Evolutionary conservation across 2,797 vertebrate genomes (phyloP).

Genomic region (Lateolabrax maculatus): DNA sequence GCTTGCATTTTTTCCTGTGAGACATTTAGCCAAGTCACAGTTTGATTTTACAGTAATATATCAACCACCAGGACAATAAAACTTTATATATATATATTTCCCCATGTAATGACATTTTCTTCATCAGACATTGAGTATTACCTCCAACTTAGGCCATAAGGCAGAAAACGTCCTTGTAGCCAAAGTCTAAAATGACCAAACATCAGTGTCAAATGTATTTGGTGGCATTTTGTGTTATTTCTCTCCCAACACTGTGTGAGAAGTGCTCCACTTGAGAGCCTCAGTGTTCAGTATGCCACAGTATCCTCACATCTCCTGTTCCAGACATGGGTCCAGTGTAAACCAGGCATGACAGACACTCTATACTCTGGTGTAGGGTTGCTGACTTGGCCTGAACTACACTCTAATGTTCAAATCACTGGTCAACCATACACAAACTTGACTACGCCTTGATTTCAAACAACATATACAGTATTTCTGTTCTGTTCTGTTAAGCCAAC

Average conservation of each 20-base stretch:
- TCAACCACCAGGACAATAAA: conserved; percentile 2
- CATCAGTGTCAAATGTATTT: conserved; percentile 36
- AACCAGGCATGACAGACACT: conserved; percentile 75
- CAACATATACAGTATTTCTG: conserved; percentile 24
- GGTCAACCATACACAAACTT: conserved; percentile 46
- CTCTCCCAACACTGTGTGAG: conserved; percentile 15
- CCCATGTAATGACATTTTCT: background rate
- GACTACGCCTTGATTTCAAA: conserved; percentile 68
- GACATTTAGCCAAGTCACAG: background rate
- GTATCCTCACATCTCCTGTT: conserved; percentile 72
- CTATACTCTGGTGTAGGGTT: conserved; percentile 66
- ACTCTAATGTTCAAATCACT: conserved; percentile 75
- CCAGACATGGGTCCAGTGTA: conserved; percentile 75
- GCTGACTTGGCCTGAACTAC: conserved; percentile 64
- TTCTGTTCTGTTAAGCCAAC: background rate
- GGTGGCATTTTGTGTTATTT: conserved; percentile 24
- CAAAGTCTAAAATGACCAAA: conserved; percentile 24
- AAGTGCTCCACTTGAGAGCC: conserved; percentile 54
- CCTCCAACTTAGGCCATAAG: background rate
- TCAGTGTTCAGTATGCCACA: conserved; percentile 59
- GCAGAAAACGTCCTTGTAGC: background rate
- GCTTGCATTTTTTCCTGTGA: background rate
- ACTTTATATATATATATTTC: conserved; percentile 21
- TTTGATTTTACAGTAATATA: conserved; percentile 18
- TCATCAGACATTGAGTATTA: conserved; percentile 1